phyloP scores from a whole-genome alignment of 2,113 vertebrate genomes.

The Rousettus leschenaultii region DNA sequence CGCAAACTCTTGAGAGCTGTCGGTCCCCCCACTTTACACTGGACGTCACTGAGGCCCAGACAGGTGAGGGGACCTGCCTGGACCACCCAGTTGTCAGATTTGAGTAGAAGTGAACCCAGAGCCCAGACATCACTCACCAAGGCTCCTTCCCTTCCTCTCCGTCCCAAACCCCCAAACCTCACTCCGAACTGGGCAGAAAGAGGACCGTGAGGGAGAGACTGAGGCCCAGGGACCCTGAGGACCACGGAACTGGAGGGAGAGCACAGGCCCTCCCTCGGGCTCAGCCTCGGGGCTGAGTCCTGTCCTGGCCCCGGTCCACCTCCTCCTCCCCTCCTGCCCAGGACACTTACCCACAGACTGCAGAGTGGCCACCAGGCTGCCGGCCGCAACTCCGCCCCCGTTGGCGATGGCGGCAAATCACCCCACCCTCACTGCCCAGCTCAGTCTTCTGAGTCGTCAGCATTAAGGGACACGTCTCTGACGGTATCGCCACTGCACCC shows the following conservation, averaged over 20 bases:
- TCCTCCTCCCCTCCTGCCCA: rapidly evolving
- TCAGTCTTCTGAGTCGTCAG: not conserved
- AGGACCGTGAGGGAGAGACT: not conserved
- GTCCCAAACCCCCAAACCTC: too few species aligned
- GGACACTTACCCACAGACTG: not conserved
- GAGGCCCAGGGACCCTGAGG: not conserved
- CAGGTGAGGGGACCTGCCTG: too few species aligned
- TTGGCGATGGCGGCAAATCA: not conserved
- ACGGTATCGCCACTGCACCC: not conserved
- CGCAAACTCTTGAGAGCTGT: not conserved
- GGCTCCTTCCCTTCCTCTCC: not conserved
- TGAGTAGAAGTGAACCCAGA: not conserved
- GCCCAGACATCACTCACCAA: not conserved
- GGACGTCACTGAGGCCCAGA: not conserved
- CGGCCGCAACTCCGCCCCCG: rapidly evolving
- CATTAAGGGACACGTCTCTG: too few species aligned
- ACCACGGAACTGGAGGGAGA: not conserved
- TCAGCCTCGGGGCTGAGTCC: not conserved
- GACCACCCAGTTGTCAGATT: not conserved
- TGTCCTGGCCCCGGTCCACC: too few species aligned
- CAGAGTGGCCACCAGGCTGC: not conserved
- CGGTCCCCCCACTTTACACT: not conserved
- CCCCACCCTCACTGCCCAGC: not conserved
- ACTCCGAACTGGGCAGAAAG: not conserved
- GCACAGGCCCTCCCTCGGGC: not conserved